Percentiles rank a stretch among this genome's conserved stretches.
Evolutionary conservation across 2,888 invertebrate species (phyloP).

Genomic region (Caenorhabditis doughertyi): DNA sequence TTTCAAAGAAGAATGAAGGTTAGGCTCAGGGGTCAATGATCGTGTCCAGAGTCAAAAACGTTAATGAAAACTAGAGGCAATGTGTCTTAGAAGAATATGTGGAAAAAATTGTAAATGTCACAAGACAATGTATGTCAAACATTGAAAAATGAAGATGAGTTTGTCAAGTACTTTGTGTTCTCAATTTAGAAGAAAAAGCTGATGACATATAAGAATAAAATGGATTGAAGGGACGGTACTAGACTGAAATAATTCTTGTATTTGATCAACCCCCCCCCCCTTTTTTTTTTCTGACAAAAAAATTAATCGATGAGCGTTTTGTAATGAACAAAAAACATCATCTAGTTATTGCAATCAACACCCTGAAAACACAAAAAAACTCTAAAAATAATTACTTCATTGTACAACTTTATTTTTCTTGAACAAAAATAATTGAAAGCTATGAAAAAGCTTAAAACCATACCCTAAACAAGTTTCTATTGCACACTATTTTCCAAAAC

Average conservation of each 20-base stretch:
- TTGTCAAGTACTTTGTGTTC: no score
- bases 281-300: no score
- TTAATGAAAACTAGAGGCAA: slow-evolving; percentile 47
- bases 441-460: background rate
- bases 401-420: background rate
- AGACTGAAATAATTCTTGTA: no score
- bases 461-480: slow-evolving; percentile 31
- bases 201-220: no score
- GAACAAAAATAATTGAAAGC: slow-evolving; percentile 2
- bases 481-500: slow-evolving; percentile 23
- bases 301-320: no score
- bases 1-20: slow-evolving; percentile 45
- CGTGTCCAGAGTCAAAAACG: slow-evolving; percentile 4
- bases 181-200: no score
- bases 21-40: slow-evolving; percentile 46
- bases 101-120: slow-evolving; percentile 37
- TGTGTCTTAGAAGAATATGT: slow-evolving; percentile 15
- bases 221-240: no score
- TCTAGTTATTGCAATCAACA: background rate
- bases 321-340: no score
- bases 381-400: background rate
- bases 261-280: no score
- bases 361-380: background rate
- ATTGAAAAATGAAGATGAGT: slow-evolving; percentile 2
- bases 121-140: slow-evolving; percentile 10